These are phyloP conservation scores for Aleadryas rufinucha DNA, from an alignment of 2,113 vertebrate genomes.

Conservation along the genomic window DNA sequence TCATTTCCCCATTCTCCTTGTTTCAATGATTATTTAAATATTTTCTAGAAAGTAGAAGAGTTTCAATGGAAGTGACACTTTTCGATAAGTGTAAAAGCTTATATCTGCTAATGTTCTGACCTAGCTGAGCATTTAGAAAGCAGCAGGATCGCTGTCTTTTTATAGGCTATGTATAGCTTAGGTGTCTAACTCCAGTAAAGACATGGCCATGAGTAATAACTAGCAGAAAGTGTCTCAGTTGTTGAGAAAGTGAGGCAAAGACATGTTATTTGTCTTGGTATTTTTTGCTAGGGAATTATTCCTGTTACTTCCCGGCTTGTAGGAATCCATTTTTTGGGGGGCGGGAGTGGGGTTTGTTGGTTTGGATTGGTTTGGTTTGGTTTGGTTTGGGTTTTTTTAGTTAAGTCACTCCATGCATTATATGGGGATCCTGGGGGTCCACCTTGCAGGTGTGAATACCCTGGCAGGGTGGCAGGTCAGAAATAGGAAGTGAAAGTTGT, in stretches of 20 bases:
- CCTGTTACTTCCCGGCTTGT: not conserved
- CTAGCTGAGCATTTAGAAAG: not conserved
- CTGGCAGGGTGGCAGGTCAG: not conserved
- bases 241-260: not conserved
- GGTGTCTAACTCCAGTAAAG: not conserved
- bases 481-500: not conserved
- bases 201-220: not conserved
- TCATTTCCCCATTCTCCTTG: not conserved
- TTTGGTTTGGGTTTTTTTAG: not conserved
- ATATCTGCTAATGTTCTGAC: not conserved
- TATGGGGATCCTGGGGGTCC: not conserved
- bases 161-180: not conserved
- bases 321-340: not conserved
- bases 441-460: not conserved
- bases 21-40: not conserved
- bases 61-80: not conserved
- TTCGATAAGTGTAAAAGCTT: not conserved
- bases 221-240: not conserved
- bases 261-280: not conserved
- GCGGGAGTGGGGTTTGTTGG: too few relatives aligned
- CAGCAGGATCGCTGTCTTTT: not conserved
- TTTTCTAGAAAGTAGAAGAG: not conserved
- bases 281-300: not conserved
- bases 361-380: not conserved
- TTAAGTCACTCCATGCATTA: not conserved